Evolutionary conservation across 2,113 vertebrate species (phyloP).

Genomic region (Neogobius melanostomus): DNA sequence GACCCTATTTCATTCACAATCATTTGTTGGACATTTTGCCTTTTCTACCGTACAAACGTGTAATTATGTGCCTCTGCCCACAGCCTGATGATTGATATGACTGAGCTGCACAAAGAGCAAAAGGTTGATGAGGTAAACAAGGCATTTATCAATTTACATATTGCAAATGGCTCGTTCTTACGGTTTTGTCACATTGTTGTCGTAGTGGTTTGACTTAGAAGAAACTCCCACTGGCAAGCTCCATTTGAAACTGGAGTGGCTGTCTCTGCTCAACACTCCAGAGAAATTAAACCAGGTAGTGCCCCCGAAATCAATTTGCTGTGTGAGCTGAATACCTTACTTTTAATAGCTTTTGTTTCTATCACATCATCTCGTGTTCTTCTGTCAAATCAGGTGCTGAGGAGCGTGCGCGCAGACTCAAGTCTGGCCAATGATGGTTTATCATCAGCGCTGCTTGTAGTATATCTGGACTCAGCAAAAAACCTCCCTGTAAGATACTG

Average conservation of each 20-base stretch:
- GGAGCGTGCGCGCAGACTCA: constrained; percentile 86
- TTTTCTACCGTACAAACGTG: background rate
- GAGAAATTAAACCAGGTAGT: constrained; percentile 88
- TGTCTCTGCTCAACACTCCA: constrained; percentile 83
- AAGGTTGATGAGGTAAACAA: constrained; percentile 89
- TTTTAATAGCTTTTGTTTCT: background rate
- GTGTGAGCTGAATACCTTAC: background rate
- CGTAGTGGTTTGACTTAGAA: constrained; percentile 93
- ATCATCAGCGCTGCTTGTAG: constrained; percentile 90
- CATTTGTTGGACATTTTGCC: constrained; percentile 25
- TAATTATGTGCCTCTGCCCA: constrained; percentile 47
- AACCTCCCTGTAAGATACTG: constrained; percentile 89
- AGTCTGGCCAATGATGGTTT: constrained; percentile 87
- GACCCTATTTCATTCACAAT: constrained; percentile 10
- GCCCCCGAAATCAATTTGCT: background rate
- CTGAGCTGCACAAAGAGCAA: constrained; percentile 90
- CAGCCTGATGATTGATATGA: constrained; percentile 94
- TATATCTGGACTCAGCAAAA: constrained; percentile 92
- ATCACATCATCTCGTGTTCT: background rate
- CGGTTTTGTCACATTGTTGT: background rate
- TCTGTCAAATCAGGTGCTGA: constrained; percentile 79
- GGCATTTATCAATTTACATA: background rate
- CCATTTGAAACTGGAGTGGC: constrained; percentile 95
- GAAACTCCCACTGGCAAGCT: constrained; percentile 90
- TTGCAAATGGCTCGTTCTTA: background rate